Evolutionary conservation across 2,797 vertebrate genomes (phyloP), one percentile per base, ranked within the genome.

Genomic region (Etheostoma perlongum): DNA sequence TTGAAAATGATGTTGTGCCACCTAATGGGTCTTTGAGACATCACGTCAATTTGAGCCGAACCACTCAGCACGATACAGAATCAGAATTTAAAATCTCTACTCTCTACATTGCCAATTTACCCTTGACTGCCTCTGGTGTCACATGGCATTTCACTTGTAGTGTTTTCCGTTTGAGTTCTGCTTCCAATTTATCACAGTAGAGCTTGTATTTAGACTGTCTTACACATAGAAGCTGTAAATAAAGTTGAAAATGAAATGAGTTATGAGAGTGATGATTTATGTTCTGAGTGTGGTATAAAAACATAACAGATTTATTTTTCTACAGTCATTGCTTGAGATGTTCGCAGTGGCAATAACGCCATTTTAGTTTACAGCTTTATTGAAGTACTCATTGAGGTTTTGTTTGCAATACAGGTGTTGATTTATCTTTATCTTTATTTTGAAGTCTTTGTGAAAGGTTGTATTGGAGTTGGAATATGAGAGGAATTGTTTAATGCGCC

Each of bases 1-100:
- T 11, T 40, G 3, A 36, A 40, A 40, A 40, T 78, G 83, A 89
- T 88, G 89, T 93, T 92, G 68, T 88, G 90, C 85, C 90, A 81
- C 90, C 87, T 85, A 85, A 87, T 87, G 92, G 91, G 87, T 85
- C 80, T 86, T 86, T 89, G 86, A 91, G 71, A 88, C 85, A 76
- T 85, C 85, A 78, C 61, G 78, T 86, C 82, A 86, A 84, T 83
- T 89, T 92, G 73, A 90, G 85, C 74, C 75, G 62, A 89, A 86
- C 62, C 67, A 42, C 85, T 74, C 82, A 55, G 77, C 68, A 27
- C 57, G 82, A 81, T 68, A 46, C 67, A 48, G 79, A 85, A 89
- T 83, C 71, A 0, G 15, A 84, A 88, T 81, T 83, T 79, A 54
- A 55, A 78, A 59, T 84, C 81, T 76, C 49, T 72, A 70, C 42